These are phyloP conservation scores for Gortyna flavago DNA, from an alignment of 2,888 invertebrate genomes.

Conservation along the genomic window DNA sequence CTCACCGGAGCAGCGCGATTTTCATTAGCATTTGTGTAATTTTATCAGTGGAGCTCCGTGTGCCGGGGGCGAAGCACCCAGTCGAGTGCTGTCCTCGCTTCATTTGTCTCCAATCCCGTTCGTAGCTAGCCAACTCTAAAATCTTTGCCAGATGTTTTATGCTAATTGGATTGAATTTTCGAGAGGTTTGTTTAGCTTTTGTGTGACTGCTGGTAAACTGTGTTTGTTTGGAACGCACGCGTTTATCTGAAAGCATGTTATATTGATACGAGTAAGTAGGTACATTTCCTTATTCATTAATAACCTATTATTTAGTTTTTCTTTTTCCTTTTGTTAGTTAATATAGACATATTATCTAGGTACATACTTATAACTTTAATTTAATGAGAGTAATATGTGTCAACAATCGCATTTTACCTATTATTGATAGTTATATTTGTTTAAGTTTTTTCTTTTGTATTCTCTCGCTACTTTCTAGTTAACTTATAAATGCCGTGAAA, in stretches of 20 bases:
- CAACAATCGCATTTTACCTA: no score
- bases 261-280: no score
- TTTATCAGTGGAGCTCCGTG: conserved; percentile 79
- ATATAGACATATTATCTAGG: no score
- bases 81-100: conserved; percentile 69
- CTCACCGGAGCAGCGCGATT: conserved; percentile 79
- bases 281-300: no score
- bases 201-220: conserved; percentile 31
- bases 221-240: conserved; percentile 4
- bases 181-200: conserved; percentile 34
- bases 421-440: no score
- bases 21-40: conserved; percentile 88
- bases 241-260: not conserved
- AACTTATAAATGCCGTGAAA: no score
- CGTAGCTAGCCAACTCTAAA: conserved; percentile 74
- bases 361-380: no score
- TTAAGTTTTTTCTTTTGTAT: no score
- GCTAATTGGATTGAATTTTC: conserved; percentile 62
- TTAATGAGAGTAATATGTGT: no score
- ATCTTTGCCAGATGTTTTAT: conserved; percentile 68
- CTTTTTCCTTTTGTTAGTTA: no score
- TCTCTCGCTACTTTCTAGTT: no score
- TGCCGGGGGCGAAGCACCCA: conserved; percentile 65
- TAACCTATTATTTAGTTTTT: no score
- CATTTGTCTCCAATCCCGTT: conserved; percentile 78